These are phyloP conservation scores for Paracyclopina nana DNA, from an alignment of 1,140 invertebrate species.

Conservation along the genomic window DNA sequence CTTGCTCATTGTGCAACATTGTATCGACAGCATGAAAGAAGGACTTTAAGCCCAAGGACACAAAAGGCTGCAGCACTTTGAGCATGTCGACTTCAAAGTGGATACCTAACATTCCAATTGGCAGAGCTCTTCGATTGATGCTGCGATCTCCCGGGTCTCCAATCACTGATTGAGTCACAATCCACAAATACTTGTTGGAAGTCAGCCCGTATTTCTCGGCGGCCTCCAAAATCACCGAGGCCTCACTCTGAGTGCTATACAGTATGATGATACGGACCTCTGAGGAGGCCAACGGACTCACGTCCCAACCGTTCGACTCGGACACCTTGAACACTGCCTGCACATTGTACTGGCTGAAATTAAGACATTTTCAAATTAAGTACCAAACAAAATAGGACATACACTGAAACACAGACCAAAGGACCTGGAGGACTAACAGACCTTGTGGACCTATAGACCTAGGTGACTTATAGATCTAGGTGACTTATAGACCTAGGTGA, in stretches of 20 bases:
- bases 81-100: constrained; percentile 5
- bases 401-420: too few relatives aligned
- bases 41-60: background rate
- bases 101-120: constrained; percentile 71
- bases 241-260: constrained; percentile 63
- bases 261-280: constrained; percentile 79
- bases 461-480: too few relatives aligned
- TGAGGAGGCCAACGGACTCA: constrained; percentile 56
- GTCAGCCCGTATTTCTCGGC: constrained; percentile 60
- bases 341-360: constrained; percentile 51
- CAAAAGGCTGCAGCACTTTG: background rate
- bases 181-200: constrained; percentile 70
- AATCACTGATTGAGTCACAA: constrained; percentile 79
- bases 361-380: constrained; percentile 14
- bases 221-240: constrained; percentile 42
- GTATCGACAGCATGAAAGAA: background rate
- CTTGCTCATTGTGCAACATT: background rate
- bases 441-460: too few relatives aligned
- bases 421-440: too few relatives aligned
- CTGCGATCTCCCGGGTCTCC: constrained; percentile 33
- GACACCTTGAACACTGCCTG: constrained; percentile 51
- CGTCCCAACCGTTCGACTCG: constrained; percentile 28
- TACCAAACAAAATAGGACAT: constrained; percentile 5
- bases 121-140: constrained; percentile 54
- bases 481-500: too few relatives aligned